Conservation (phyloP, 2,888 invertebrate genomes). For the Chloromyia formosa region DNA sequence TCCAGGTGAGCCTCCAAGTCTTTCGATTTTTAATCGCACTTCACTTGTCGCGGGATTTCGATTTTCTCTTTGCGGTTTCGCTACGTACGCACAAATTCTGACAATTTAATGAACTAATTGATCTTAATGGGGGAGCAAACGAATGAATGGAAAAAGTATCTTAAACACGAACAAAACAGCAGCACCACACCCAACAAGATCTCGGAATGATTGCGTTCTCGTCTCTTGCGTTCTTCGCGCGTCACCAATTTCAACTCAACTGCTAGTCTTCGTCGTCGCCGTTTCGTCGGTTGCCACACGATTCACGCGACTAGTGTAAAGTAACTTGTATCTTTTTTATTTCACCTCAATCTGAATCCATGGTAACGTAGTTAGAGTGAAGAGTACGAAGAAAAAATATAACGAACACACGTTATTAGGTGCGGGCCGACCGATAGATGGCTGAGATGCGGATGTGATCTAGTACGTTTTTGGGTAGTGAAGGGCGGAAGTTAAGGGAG, state of each 20-base stretch:
- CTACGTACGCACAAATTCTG: too few relatives aligned
- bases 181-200: constrained; percentile 36
- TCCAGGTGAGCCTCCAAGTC: constrained; percentile 23
- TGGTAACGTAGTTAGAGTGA: too few relatives aligned
- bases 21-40: constrained; percentile 21
- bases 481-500: too few relatives aligned
- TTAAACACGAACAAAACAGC: constrained; percentile 1
- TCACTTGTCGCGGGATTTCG: too few relatives aligned
- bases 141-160: too few relatives aligned
- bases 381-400: too few relatives aligned
- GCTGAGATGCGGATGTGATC: background rate
- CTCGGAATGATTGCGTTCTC: constrained; percentile 25
- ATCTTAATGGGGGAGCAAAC: too few relatives aligned
- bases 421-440: too few relatives aligned
- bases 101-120: too few relatives aligned
- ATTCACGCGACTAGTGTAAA: background rate
- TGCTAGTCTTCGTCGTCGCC: background rate
- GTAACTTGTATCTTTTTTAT: constrained; percentile 1
- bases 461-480: constrained; percentile 15
- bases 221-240: constrained; percentile 28
- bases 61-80: too few relatives aligned
- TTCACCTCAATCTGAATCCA: constrained; percentile 18
- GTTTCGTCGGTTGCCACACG: background rate
- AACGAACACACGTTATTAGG: too few relatives aligned
- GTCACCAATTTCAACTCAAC: constrained; percentile 35